Conservation (phyloP, 2,888 invertebrate genomes). For the Tenthredo amoena region DNA sequence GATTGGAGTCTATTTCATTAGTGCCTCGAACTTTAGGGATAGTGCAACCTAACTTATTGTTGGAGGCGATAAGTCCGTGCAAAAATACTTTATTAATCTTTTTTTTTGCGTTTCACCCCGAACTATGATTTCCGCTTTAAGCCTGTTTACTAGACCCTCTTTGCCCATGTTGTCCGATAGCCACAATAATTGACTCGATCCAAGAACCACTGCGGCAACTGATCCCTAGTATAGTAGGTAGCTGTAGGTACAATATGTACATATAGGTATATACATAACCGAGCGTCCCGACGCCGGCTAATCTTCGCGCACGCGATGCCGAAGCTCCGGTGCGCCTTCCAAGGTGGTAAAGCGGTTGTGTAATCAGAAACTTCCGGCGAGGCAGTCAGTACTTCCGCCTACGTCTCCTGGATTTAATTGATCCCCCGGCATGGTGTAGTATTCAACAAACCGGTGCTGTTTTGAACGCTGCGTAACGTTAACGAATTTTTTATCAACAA, state of each 20-base stretch:
- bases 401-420: conserved; percentile 40
- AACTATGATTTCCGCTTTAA: background rate
- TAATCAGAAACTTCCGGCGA: conserved; percentile 47
- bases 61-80: background rate
- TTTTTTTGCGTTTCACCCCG: no score
- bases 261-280: background rate
- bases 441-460: background rate
- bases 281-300: conserved; percentile 13
- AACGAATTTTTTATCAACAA: background rate
- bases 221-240: background rate
- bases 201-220: background rate
- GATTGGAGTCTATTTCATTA: background rate
- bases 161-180: background rate
- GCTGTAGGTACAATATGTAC: background rate
- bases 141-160: background rate
- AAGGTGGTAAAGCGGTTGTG: conserved; percentile 24
- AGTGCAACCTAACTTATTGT: background rate
- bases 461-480: background rate
- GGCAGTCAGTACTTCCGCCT: conserved; percentile 21
- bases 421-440: background rate
- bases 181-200: background rate
- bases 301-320: conserved; percentile 27
- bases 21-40: background rate
- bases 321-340: conserved; percentile 1
- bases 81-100: no score